Conservation (phyloP, 2,797 vertebrate species). For the Siniperca scherzeri region DNA sequence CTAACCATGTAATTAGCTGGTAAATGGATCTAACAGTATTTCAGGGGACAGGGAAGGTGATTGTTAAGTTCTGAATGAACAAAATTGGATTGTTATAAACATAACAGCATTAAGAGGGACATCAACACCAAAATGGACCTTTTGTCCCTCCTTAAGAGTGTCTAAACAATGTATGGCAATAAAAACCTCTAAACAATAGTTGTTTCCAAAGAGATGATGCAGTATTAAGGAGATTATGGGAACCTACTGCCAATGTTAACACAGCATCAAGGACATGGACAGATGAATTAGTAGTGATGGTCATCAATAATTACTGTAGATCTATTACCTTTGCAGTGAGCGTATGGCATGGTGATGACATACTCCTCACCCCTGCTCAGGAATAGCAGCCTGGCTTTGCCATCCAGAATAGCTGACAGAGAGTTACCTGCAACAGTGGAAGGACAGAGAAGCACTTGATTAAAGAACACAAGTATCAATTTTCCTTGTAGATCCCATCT, state of each 20-base stretch:
- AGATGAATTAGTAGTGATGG: neutral
- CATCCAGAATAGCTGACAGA: conserved; percentile 95
- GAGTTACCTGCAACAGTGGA: conserved; percentile 90
- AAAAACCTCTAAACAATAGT: neutral
- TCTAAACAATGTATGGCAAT: neutral
- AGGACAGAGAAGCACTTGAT: neutral
- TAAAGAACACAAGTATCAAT: neutral
- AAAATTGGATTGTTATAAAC: conserved; percentile 1
- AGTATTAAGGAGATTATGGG: neutral
- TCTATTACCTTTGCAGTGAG: conserved; percentile 94
- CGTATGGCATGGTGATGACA: conserved; percentile 97
- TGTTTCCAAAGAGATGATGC: neutral
- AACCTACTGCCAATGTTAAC: neutral
- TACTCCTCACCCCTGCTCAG: conserved; percentile 93
- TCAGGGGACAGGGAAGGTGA: conserved; percentile 1
- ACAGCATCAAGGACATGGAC: neutral
- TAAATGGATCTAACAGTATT: neutral
- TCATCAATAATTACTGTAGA: neutral
- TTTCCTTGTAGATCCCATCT: neutral
- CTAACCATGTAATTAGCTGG: conserved; percentile 3
- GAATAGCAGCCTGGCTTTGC: conserved; percentile 92
- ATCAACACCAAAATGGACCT: neutral
- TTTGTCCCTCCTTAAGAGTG: neutral
- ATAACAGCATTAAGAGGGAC: neutral
- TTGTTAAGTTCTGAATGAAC: neutral